A percentile compares a stretch with the other conserved stretches of the same genome.
Conservation (phyloP, 1,140 invertebrate species). For the Chrysomallon squamiferum region DNA sequence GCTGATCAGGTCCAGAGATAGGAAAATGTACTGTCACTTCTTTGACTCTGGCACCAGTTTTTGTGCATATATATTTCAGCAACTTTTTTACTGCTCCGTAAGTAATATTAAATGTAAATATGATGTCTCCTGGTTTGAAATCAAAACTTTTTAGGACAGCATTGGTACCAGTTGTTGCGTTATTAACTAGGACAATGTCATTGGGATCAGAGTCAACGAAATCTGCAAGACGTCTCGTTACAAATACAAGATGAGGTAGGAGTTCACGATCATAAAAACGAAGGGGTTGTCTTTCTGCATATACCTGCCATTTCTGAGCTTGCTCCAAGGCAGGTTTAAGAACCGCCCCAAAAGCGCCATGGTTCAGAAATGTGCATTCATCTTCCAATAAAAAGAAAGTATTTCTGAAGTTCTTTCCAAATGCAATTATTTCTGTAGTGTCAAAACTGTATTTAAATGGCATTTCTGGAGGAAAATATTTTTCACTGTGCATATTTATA, state of each 20-base stretch:
- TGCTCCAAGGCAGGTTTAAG: slow-evolving; percentile 50
- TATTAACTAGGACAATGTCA: slow-evolving; percentile 55
- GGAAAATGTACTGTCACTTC: slow-evolving; percentile 47
- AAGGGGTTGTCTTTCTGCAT: slow-evolving; percentile 57
- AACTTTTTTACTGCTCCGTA: slow-evolving; percentile 61
- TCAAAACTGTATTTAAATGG: background rate
- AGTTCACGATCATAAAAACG: slow-evolving; percentile 59
- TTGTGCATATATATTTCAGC: slow-evolving; percentile 40
- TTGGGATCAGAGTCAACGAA: slow-evolving; percentile 58
- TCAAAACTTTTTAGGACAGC: slow-evolving; percentile 48
- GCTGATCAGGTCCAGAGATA: slow-evolving; percentile 36
- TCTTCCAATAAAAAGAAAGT: slow-evolving; percentile 30
- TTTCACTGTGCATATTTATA: slow-evolving; percentile 29
- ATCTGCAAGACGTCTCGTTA: slow-evolving; percentile 51
- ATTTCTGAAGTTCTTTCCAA: background rate
- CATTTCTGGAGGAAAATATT: background rate
- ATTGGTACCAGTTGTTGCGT: slow-evolving; percentile 58
- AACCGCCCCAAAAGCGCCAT: slow-evolving; percentile 61
- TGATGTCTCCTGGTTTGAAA: slow-evolving; percentile 43
- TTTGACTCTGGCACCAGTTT: slow-evolving; percentile 45
- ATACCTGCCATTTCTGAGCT: slow-evolving; percentile 56
- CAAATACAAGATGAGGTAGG: slow-evolving; percentile 51
- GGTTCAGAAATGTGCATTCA: slow-evolving; percentile 58
- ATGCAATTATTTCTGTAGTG: background rate
- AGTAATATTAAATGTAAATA: slow-evolving; percentile 52